These are phyloP conservation scores for Poeciliopsis gracilis DNA, from an alignment of 2,797 vertebrate species.

Conservation along the genomic window DNA sequence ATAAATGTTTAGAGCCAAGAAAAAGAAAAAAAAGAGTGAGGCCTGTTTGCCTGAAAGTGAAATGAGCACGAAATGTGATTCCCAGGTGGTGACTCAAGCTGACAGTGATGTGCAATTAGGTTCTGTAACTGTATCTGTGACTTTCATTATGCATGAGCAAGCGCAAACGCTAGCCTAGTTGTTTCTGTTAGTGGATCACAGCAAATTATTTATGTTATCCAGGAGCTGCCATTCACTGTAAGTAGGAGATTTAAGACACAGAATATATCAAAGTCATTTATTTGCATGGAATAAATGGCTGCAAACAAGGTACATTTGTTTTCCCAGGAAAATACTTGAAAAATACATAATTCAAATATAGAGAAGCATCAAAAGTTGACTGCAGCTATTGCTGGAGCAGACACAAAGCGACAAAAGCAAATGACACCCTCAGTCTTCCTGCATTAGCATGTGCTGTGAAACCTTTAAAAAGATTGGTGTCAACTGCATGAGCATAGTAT, in stretches of 20 bases:
- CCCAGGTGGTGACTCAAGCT: slow-evolving; percentile 47
- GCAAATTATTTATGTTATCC: slow-evolving; percentile 51
- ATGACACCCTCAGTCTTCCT: not conserved
- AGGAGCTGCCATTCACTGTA: slow-evolving; percentile 28
- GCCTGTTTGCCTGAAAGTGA: slow-evolving; percentile 75
- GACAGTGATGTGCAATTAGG: slow-evolving; percentile 59
- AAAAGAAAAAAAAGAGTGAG: slow-evolving; percentile 63
- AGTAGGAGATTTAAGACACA: not conserved
- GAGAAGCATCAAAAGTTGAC: slow-evolving; percentile 16
- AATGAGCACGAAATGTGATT: slow-evolving; percentile 78
- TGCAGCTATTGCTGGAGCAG: slow-evolving; percentile 44
- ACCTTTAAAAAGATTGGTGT: slow-evolving; percentile 2
- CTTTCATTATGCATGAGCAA: slow-evolving; percentile 73
- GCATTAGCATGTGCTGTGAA: not conserved
- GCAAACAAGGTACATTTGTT: not conserved
- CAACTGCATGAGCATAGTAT: slow-evolving; percentile 3
- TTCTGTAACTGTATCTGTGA: slow-evolving; percentile 67
- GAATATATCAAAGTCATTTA: not conserved
- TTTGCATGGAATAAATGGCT: not conserved
- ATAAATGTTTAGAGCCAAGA: slow-evolving; percentile 38
- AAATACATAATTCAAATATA: slow-evolving; percentile 12
- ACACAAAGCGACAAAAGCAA: slow-evolving; percentile 25
- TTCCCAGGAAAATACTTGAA: slow-evolving; percentile 5
- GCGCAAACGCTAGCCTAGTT: slow-evolving; percentile 47
- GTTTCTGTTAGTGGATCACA: slow-evolving; percentile 33